phyloP scores from a whole-genome alignment of 2,113 vertebrate genomes.

The Pseudorasbora parva region DNA sequence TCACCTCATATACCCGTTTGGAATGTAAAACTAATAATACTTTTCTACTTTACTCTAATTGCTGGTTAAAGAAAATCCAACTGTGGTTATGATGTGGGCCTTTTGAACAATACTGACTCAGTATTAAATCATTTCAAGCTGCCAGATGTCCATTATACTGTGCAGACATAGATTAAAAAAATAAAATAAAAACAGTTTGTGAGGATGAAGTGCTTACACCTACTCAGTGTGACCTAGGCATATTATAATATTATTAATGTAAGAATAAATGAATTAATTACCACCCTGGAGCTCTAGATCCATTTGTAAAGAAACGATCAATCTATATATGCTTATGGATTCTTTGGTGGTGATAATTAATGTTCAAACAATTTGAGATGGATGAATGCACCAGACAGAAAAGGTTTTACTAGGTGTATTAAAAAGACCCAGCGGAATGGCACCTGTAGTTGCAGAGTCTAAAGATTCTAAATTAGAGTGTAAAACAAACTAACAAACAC shows the following conservation, averaged over 20 bases:
- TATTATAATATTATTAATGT: slow-evolving; percentile 12
- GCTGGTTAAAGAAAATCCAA: neutral
- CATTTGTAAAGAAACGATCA: neutral
- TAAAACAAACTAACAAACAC: neutral
- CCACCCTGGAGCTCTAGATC: neutral
- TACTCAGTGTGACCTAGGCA: neutral
- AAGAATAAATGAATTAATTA: slow-evolving; percentile 10
- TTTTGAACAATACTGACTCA: neutral
- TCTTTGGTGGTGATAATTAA: neutral
- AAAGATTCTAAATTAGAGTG: neutral
- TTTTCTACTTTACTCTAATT: neutral
- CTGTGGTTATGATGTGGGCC: neutral
- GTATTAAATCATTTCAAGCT: neutral
- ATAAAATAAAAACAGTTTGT: neutral
- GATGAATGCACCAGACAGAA: neutral
- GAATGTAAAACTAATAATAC: neutral
- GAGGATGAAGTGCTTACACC: neutral
- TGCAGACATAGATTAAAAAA: neutral
- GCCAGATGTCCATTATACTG: slow-evolving; percentile 23
- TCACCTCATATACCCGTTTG: too few relatives aligned
- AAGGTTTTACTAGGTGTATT: neutral
- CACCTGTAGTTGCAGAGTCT: neutral
- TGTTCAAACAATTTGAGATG: neutral
- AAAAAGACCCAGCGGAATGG: neutral
- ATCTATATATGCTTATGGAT: neutral